phyloP scores from a whole-genome alignment of 1,140 invertebrate species.

The Gonioctena quinquepunctata region DNA sequence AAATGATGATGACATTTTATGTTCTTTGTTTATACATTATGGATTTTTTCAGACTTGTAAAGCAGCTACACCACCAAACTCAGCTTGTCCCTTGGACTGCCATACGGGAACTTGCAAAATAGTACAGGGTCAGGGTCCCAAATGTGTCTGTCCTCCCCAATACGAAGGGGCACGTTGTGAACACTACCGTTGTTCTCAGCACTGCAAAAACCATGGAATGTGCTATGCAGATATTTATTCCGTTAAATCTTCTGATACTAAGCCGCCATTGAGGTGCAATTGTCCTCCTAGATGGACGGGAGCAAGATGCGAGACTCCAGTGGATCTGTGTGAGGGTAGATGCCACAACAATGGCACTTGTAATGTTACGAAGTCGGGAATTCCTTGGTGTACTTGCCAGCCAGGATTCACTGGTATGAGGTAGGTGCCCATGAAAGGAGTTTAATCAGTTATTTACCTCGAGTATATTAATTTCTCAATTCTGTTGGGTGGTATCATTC shows the following conservation, averaged over 20 bases:
- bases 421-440: no score
- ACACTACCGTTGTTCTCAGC: conserved; percentile 65
- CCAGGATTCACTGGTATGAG: conserved; percentile 57
- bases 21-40: no score
- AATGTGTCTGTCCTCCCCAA: conserved; percentile 64
- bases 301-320: conserved; percentile 65
- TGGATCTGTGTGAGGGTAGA: conserved; percentile 55
- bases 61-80: conserved; percentile 16
- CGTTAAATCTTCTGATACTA: conserved; percentile 27
- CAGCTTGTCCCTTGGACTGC: conserved; percentile 54
- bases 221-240: conserved; percentile 59
- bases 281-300: conserved; percentile 70
- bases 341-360: conserved; percentile 67
- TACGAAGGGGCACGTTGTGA: conserved; percentile 67
- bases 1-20: no score
- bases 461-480: no score
- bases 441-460: no score
- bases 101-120: conserved; percentile 64
- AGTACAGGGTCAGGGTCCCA: conserved; percentile 52
- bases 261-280: conserved; percentile 59
- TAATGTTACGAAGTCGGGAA: conserved; percentile 42
- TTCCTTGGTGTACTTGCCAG: conserved; percentile 62
- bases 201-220: conserved; percentile 67
- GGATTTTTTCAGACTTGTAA: conserved; percentile 36
- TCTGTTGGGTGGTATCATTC: no score